Percentiles rank a stretch among this genome's conserved stretches.
phyloP scores from a whole-genome alignment of 2,113 vertebrate genomes.

The Ammodytes marinus region DNA sequence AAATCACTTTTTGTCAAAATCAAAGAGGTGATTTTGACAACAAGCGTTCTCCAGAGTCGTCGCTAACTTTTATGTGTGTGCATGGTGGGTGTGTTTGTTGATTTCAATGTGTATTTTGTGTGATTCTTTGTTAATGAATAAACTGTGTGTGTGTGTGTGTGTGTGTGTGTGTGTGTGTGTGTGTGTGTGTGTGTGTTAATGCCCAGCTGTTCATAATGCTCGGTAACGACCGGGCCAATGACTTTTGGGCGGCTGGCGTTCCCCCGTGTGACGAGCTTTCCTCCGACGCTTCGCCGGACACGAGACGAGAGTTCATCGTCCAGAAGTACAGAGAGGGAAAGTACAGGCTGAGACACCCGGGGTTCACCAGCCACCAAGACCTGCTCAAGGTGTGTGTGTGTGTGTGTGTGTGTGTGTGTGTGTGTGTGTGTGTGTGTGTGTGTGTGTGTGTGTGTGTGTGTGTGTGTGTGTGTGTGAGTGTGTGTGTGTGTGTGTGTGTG shows the following conservation, averaged over 20 bases:
- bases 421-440: not conserved
- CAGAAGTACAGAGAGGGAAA: constrained; percentile 92
- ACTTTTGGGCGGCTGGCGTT: constrained; percentile 89
- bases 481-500: too few relatives aligned
- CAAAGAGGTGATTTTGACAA: too few relatives aligned
- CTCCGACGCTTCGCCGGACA: constrained; percentile 84
- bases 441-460: not conserved
- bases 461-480: not conserved
- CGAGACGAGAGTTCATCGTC: constrained; percentile 90
- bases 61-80: too few relatives aligned
- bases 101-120: too few relatives aligned
- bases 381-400: constrained; percentile 87
- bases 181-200: too few relatives aligned
- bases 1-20: too few relatives aligned
- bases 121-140: too few relatives aligned
- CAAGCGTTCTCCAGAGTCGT: too few relatives aligned
- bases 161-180: too few relatives aligned
- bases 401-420: not conserved
- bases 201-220: constrained; percentile 96
- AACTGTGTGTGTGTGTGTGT: too few relatives aligned
- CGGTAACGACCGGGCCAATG: constrained; percentile 94
- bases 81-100: too few relatives aligned
- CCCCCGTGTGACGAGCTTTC: constrained; percentile 86
- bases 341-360: constrained; percentile 88
- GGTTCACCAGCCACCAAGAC: constrained; percentile 87